Percentiles rank a stretch among this genome's conserved stretches.
Evolutionary conservation across 2,113 vertebrate genomes (phyloP).

Genomic region (Apodemus speciosus): DNA sequence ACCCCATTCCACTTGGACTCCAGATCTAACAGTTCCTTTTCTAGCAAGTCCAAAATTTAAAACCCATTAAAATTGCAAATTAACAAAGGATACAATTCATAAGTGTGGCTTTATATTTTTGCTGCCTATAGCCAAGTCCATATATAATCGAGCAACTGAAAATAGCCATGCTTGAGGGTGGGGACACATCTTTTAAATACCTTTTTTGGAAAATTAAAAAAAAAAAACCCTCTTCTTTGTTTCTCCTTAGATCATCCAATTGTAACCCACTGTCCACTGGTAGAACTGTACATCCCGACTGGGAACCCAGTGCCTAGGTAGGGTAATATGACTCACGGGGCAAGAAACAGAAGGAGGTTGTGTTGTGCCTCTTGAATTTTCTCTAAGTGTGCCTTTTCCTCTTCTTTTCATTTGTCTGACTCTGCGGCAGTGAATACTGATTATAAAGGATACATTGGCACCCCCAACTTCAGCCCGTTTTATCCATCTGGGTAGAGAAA

Average conservation of each 20-base stretch:
- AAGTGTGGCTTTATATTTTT: conserved; percentile 55
- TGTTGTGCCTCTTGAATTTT: conserved; percentile 33
- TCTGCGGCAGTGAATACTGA: conserved; percentile 68
- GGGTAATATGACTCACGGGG: conserved; percentile 21
- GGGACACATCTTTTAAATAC: conserved; percentile 61
- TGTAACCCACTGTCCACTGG: conserved; percentile 63
- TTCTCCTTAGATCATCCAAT: conserved; percentile 43
- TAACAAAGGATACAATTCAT: conserved; percentile 39
- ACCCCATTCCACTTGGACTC: neutral
- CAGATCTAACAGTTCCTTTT: neutral
- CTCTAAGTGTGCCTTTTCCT: conserved; percentile 53
- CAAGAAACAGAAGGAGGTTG: conserved; percentile 21
- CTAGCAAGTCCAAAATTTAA: conserved; percentile 29
- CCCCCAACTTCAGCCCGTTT: conserved; percentile 73
- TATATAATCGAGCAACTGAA: conserved; percentile 58
- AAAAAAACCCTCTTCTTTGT: conserved; percentile 62
- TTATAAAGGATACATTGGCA: conserved; percentile 66
- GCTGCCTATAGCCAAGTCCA: conserved; percentile 40
- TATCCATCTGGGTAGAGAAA: conserved; percentile 76
- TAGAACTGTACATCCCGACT: neutral
- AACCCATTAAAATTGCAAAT: conserved; percentile 47
- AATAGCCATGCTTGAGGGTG: conserved; percentile 43
- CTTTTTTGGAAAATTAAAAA: conserved; percentile 12
- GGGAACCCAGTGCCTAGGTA: conserved; percentile 25
- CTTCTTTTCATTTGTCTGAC: conserved; percentile 61